These are phyloP conservation scores for Kryptolebias ocellatus DNA, from an alignment of 2,797 vertebrate species.

Conservation along the genomic window DNA sequence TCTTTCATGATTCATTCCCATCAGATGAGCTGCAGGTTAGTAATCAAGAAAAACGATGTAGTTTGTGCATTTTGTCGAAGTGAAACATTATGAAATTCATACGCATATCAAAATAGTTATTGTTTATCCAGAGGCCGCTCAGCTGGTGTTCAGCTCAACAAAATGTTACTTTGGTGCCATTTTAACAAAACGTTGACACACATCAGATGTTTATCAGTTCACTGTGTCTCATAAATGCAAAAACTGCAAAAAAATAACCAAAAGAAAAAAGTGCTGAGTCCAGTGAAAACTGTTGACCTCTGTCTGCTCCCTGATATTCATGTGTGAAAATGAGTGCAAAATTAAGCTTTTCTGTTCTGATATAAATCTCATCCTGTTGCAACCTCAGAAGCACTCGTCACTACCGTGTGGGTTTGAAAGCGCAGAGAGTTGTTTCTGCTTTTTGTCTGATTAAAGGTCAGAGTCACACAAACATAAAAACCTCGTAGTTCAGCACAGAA, in stretches of 20 bases:
- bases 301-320: conserved; percentile 53
- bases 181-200: conserved; percentile 19
- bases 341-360: neutral
- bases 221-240: conserved; percentile 8
- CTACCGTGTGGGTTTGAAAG: conserved; percentile 1
- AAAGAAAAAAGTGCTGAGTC: no score
- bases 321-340: conserved; percentile 49
- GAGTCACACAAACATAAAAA: neutral
- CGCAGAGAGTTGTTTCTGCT: conserved; percentile 21
- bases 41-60: no score
- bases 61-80: neutral
- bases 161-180: conserved; percentile 35
- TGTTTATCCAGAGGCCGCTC: neutral
- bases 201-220: conserved; percentile 16
- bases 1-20: no score
- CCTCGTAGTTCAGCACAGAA: neutral
- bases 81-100: neutral
- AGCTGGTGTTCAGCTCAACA: conserved; percentile 26
- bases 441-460: conserved; percentile 23
- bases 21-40: neutral
- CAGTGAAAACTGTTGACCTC: conserved; percentile 41
- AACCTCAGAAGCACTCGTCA: conserved; percentile 10
- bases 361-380: neutral
- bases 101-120: no score
- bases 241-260: neutral